Evolutionary conservation across 2,797 vertebrate species (phyloP), one percentile per base, ranked within the genome.

Genomic region (Oreortyx pictus): DNA sequence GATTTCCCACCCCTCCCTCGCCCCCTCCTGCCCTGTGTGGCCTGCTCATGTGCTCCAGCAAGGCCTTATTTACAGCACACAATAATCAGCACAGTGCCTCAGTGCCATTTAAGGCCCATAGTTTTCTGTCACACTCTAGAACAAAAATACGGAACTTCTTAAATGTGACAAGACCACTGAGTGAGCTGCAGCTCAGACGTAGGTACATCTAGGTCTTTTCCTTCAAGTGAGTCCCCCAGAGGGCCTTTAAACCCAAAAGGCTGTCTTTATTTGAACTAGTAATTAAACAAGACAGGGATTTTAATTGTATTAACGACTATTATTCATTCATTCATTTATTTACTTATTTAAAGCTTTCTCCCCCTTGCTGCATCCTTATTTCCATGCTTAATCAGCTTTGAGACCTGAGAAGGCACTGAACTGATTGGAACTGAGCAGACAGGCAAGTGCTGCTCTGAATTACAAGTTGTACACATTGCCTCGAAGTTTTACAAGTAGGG

Each of bases 61-160:
- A 27, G 41, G 57, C 52, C 59, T 56, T 17, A 19, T 50, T 27
- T 54, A 11, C 50, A 35, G 57, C 33, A 15, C 31, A 10, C 23
- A 17, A 9, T 1, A 0, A 8, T 13, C 33, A 60, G 33, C 59
- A 27, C 46, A 3, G 68, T 56, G 31, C 24, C 44, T 49, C 39
- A 35, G 39, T 24, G 15, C 17, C 49, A 7, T 22, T 64, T 33
- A 23, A 47, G 35, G 47, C 16, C 41, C 39, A 22, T 67, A 23
- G 22, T 8, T 4, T 7, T 1, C 0, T 57, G 37, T 33, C 23
- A 2, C 29, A 2, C 29, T 35, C 39, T 29, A 8, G 13, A 29
- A 44, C 22, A 78, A 44, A 77, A 77, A 67, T 39, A 27, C n/a
- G 37, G 39, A 43, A 17, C 19, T 81, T 12, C 27, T 9, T 2